Percentiles rank a stretch among this genome's conserved stretches.
Evolutionary conservation across 2,888 invertebrate species (phyloP).

Genomic region (Diplazon laetatorius): DNA sequence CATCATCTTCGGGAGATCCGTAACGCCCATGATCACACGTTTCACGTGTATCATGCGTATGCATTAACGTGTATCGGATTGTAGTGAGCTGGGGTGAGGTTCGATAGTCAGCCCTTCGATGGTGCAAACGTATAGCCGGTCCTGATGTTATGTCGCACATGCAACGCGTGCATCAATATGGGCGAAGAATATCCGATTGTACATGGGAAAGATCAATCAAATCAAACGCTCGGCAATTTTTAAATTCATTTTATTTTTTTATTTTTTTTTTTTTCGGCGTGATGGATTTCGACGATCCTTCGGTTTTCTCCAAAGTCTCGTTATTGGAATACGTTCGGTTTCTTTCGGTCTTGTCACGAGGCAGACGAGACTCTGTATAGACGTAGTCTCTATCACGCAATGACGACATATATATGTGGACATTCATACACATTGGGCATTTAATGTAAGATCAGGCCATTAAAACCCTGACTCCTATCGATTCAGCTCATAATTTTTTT

Average conservation of each 20-base stretch:
- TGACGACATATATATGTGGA: too few relatives aligned
- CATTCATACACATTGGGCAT: too few relatives aligned
- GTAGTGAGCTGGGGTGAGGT: conserved; percentile 10
- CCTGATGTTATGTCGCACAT: conserved; percentile 24
- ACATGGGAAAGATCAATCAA: conserved; percentile 2
- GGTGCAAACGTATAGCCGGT: conserved; percentile 46
- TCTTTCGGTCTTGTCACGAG: background rate
- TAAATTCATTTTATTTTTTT: too few relatives aligned
- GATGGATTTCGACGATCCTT: background rate
- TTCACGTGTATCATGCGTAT: conserved; percentile 33
- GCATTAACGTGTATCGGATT: conserved; percentile 27
- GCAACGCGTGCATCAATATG: too few relatives aligned
- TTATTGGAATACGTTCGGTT: conserved; percentile 1
- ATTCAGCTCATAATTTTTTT: too few relatives aligned
- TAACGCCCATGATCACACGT: conserved; percentile 37
- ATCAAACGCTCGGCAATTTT: background rate
- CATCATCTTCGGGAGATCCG: conserved; percentile 53
- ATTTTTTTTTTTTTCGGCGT: conserved; percentile 1
- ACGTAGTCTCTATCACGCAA: background rate
- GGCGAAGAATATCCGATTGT: too few relatives aligned
- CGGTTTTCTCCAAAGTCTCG: background rate
- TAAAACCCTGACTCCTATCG: too few relatives aligned
- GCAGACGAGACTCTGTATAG: background rate
- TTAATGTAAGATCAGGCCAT: too few relatives aligned
- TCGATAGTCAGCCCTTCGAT: conserved; percentile 15